A percentile compares a stretch with the other conserved stretches of the same genome.
Evolutionary conservation across 2,888 invertebrate species (phyloP).

Genomic region (Gastracanthus pulcherrimus): DNA sequence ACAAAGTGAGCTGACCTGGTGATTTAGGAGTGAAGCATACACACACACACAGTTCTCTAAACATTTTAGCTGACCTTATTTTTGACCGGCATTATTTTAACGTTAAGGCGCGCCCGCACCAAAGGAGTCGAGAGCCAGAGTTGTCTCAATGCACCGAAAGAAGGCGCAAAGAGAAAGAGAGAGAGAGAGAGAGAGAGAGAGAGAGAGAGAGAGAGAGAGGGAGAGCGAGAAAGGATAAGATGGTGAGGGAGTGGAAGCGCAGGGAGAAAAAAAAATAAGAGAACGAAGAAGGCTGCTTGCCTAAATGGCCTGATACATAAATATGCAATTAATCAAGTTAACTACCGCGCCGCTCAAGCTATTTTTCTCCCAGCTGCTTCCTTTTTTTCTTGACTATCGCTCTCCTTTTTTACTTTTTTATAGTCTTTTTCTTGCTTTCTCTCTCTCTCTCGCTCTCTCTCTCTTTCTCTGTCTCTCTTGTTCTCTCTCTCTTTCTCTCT

Average conservation of each 20-base stretch:
- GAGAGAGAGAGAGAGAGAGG: background rate
- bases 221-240: conserved; percentile 9
- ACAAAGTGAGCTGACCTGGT: conserved; percentile 55
- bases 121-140: too few relatives aligned
- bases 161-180: conserved; percentile 15
- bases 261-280: conserved; percentile 22
- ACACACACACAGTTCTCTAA: conserved; percentile 63
- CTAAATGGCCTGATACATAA: conserved; percentile 74
- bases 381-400: conserved; percentile 39
- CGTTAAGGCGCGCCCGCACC: conserved; percentile 68
- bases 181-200: conserved; percentile 20
- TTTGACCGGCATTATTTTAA: conserved; percentile 71
- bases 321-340: conserved; percentile 75
- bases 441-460: conserved; percentile 14
- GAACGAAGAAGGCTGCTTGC: conserved; percentile 63
- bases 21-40: conserved; percentile 68
- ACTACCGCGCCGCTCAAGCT: conserved; percentile 67
- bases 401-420: conserved; percentile 24
- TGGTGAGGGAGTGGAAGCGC: conserved; percentile 37
- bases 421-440: conserved; percentile 12
- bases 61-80: conserved; percentile 74
- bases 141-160: too few relatives aligned
- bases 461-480: too few relatives aligned
- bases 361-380: conserved; percentile 39
- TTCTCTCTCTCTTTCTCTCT: background rate